Conservation (phyloP, 2,888 invertebrate species). For the Leptopilina syphax region DNA sequence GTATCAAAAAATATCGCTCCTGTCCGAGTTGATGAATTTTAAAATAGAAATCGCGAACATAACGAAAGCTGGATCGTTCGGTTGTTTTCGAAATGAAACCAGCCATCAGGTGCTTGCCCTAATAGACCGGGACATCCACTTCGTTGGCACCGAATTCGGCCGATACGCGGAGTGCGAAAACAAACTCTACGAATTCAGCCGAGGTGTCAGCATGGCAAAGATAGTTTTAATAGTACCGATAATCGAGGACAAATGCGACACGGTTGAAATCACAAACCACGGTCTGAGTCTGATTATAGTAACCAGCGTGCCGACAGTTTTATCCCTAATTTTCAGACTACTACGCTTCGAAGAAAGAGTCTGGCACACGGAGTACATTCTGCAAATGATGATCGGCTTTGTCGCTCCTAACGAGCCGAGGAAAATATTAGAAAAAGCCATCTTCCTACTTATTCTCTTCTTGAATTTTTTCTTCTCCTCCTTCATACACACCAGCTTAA, state of each 20-base stretch:
- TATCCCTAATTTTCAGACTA: neutral
- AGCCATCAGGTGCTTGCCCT: neutral
- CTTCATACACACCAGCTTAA: neutral
- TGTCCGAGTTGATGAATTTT: no score
- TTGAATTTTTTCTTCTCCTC: neutral
- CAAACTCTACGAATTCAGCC: neutral
- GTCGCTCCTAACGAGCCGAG: neutral
- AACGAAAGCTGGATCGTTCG: neutral
- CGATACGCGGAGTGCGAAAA: neutral
- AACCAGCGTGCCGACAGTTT: neutral
- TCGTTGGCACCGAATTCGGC: neutral
- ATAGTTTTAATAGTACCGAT: neutral
- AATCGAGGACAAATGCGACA: neutral
- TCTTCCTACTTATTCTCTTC: neutral
- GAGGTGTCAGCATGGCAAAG: neutral
- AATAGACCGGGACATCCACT: neutral
- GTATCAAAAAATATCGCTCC: neutral
- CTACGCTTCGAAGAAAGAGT: neutral
- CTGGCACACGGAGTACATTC: neutral
- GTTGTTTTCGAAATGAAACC: neutral
- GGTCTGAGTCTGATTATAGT: no score
- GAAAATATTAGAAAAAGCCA: neutral
- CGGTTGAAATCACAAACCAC: no score
- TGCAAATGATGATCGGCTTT: neutral
- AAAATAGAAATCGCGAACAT: neutral